These are phyloP conservation scores for Arctia plantaginis DNA, from an alignment of 2,888 invertebrate species.

Conservation along the genomic window DNA sequence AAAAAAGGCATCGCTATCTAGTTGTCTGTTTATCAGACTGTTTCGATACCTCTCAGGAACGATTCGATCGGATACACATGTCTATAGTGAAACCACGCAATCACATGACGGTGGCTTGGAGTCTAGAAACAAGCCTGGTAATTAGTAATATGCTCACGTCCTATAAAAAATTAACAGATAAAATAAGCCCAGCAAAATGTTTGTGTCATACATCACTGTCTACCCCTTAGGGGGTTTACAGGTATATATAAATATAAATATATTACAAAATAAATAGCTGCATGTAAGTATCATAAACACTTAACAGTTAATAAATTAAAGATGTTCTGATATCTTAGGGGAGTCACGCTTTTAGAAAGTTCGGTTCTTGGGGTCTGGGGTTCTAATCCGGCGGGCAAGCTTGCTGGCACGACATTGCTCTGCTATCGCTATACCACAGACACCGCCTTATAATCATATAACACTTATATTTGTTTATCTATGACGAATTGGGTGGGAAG, in stretches of 20 bases:
- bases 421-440: slow-evolving; percentile 71
- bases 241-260: background rate
- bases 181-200: background rate
- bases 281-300: slow-evolving; percentile 17
- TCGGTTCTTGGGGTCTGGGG: slow-evolving; percentile 67
- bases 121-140: background rate
- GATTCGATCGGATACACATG: too few relatives aligned
- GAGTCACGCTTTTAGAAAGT: slow-evolving; percentile 55
- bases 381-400: slow-evolving; percentile 69
- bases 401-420: slow-evolving; percentile 72
- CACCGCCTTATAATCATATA: slow-evolving; percentile 47
- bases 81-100: too few relatives aligned
- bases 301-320: slow-evolving; percentile 43
- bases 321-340: slow-evolving; percentile 51
- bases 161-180: too few relatives aligned
- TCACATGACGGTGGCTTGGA: background rate
- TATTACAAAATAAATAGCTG: background rate
- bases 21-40: too few relatives aligned
- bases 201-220: background rate
- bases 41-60: too few relatives aligned
- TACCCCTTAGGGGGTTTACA: background rate
- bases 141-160: background rate
- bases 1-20: too few relatives aligned
- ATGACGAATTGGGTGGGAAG: slow-evolving; percentile 30
- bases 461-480: slow-evolving; percentile 44